A percentile compares a stretch with the other conserved stretches of the same genome.
phyloP scores from a whole-genome alignment of 2,888 invertebrate species.

The Unio delphinus region DNA sequence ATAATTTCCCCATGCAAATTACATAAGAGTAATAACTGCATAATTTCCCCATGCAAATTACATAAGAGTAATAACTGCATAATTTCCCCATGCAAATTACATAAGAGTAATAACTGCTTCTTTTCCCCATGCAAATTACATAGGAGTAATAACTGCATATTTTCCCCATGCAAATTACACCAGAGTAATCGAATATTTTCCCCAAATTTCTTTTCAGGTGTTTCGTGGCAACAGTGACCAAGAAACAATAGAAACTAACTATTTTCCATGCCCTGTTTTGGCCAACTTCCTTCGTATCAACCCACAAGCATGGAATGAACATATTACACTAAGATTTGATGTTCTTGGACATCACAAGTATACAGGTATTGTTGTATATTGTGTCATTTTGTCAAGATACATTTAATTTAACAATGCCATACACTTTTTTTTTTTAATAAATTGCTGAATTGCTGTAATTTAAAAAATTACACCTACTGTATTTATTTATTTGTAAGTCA shows the following conservation, averaged over 20 bases:
- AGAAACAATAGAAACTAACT: not conserved
- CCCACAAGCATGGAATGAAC: conserved; percentile 4
- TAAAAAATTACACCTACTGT: too few relatives aligned
- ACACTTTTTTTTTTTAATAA: too few relatives aligned
- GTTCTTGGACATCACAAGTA: conserved; percentile 1
- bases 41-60: not conserved
- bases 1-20: too few relatives aligned
- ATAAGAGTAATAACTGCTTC: not conserved
- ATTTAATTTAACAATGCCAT: too few relatives aligned
- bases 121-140: too few relatives aligned
- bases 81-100: not conserved
- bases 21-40: too few relatives aligned
- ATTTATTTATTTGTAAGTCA: too few relatives aligned
- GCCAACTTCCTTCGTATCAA: not conserved
- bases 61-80: not conserved
- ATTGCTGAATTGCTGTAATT: too few relatives aligned
- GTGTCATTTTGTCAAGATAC: too few relatives aligned
- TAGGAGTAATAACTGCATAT: too few relatives aligned
- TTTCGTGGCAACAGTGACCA: conserved; percentile 5
- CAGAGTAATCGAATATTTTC: not conserved
- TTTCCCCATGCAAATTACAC: not conserved
- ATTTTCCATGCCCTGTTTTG: conserved; percentile 3
- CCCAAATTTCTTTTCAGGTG: not conserved
- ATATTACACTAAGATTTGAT: conserved; percentile 1
- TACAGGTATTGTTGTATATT: too few relatives aligned